Evolutionary conservation across 2,797 vertebrate genomes (phyloP).

Genomic region (Clarias platycephalus): DNA sequence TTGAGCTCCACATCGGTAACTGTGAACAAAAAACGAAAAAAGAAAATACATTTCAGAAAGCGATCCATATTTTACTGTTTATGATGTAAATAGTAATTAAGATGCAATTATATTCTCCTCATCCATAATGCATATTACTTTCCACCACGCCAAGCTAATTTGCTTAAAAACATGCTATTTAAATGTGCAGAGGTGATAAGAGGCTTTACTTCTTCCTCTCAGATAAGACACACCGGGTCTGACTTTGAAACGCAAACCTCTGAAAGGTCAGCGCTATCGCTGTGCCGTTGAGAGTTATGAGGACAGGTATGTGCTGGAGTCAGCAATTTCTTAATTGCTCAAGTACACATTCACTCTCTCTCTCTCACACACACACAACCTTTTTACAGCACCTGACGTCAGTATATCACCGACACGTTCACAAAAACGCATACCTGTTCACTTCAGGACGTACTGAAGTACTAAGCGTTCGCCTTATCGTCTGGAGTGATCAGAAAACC

Average conservation of each 20-base stretch:
- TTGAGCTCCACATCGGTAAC: conserved; percentile 97
- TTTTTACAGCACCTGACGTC: conserved; percentile 19
- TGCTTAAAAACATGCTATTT: background rate
- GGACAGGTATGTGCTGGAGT: conserved; percentile 28
- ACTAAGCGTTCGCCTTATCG: background rate
- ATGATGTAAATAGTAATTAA: background rate
- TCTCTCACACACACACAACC: conserved; percentile 19
- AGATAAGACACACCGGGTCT: conserved; percentile 2
- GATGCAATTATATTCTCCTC: background rate
- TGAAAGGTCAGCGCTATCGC: conserved; percentile 32
- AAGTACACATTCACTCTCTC: background rate
- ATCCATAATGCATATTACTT: background rate
- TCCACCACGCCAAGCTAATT: background rate
- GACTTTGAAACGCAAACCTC: conserved; percentile 18
- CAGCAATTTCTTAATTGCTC: conserved; percentile 36
- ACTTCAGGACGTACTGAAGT: conserved; percentile 22
- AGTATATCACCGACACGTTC: conserved; percentile 43
- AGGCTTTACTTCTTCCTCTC: background rate
- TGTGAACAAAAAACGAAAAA: conserved; percentile 59
- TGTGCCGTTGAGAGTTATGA: conserved; percentile 29
- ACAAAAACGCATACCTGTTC: conserved; percentile 8
- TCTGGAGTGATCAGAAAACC: background rate
- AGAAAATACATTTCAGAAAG: background rate
- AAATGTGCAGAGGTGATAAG: background rate
- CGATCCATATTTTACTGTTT: background rate